A percentile compares a stretch with the other conserved stretches of the same genome.
phyloP scores from a whole-genome alignment of 1,140 invertebrate genomes.

The Euwallacea similis region DNA sequence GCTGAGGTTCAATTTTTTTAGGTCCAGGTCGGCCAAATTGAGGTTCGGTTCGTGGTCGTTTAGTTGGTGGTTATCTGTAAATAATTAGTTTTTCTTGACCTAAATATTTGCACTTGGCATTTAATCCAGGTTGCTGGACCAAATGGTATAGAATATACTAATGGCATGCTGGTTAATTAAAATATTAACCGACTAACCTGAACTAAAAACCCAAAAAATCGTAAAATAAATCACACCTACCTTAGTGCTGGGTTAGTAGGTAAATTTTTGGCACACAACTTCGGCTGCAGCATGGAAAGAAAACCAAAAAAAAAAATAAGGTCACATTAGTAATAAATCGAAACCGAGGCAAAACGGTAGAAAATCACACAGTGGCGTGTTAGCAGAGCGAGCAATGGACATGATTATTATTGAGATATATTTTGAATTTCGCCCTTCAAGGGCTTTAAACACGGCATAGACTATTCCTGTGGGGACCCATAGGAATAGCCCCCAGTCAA shows the following conservation, averaged over 20 bases:
- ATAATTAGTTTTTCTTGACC: slow-evolving; percentile 4
- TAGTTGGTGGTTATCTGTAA: slow-evolving; percentile 49
- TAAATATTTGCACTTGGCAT: too few species aligned
- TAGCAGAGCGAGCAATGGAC: slow-evolving; percentile 28
- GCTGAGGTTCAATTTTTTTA: slow-evolving; percentile 65
- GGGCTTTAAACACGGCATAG: too few species aligned
- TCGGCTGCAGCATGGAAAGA: slow-evolving; percentile 51
- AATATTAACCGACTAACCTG: neutral
- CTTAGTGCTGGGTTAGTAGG: slow-evolving; percentile 43
- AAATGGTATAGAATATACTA: too few species aligned
- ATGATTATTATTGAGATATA: too few species aligned
- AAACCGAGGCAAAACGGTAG: slow-evolving; percentile 24
- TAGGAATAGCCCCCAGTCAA: too few species aligned
- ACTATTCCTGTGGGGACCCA: too few species aligned
- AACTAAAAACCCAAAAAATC: slow-evolving; percentile 23
- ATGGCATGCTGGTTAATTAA: slow-evolving; percentile 9
- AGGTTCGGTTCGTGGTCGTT: slow-evolving; percentile 49
- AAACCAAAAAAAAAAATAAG: slow-evolving; percentile 47
- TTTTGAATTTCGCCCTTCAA: too few species aligned
- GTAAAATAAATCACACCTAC: slow-evolving; percentile 43
- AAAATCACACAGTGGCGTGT: slow-evolving; percentile 20
- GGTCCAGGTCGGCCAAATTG: slow-evolving; percentile 65
- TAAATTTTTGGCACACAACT: slow-evolving; percentile 52
- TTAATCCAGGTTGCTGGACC: too few species aligned
- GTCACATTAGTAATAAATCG: slow-evolving; percentile 47